Percentiles rank a stretch among this genome's conserved stretches.
These are phyloP conservation scores for Syritta pipiens DNA, from an alignment of 2,888 invertebrate genomes.

Conservation along the genomic window DNA sequence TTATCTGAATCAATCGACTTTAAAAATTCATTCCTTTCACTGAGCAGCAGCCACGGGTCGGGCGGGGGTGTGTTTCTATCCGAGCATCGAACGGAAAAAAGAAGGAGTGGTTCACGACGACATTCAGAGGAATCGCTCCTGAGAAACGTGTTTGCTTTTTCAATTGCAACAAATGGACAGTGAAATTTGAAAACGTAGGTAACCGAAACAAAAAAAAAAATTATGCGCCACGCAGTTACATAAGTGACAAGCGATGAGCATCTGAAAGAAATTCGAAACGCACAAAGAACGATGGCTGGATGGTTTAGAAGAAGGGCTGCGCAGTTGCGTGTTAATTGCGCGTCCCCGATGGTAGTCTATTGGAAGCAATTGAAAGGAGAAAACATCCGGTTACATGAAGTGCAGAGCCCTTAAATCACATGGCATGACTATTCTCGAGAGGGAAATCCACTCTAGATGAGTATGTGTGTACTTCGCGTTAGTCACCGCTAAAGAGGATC, in stretches of 20 bases:
- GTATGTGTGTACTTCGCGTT: too few relatives aligned
- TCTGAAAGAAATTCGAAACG: neutral
- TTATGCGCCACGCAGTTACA: neutral
- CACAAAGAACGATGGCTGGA: too few relatives aligned
- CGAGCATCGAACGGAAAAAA: too few relatives aligned
- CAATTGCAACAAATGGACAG: neutral
- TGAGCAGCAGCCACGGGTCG: conserved; percentile 22
- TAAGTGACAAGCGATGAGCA: neutral
- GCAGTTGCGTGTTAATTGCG: conserved; percentile 14
- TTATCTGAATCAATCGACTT: conserved; percentile 56
- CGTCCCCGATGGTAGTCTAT: neutral
- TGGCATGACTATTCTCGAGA: conserved; percentile 10
- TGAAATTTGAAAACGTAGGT: neutral
- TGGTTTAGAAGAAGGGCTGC: conserved; percentile 24
- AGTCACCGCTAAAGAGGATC: too few relatives aligned
- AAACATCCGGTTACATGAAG: conserved; percentile 6
- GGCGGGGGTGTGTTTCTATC: too few relatives aligned
- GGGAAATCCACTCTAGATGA: too few relatives aligned
- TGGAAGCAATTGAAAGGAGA: conserved; percentile 19
- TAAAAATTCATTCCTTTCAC: conserved; percentile 48
- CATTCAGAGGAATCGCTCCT: conserved; percentile 14
- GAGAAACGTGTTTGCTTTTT: neutral
- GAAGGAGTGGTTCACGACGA: too few relatives aligned
- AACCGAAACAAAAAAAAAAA: too few relatives aligned
- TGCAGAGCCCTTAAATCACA: neutral